Percentiles rank a stretch among this genome's conserved stretches.
phyloP scores from a whole-genome alignment of 2,113 vertebrate genomes.

The Myotis davidii region DNA sequence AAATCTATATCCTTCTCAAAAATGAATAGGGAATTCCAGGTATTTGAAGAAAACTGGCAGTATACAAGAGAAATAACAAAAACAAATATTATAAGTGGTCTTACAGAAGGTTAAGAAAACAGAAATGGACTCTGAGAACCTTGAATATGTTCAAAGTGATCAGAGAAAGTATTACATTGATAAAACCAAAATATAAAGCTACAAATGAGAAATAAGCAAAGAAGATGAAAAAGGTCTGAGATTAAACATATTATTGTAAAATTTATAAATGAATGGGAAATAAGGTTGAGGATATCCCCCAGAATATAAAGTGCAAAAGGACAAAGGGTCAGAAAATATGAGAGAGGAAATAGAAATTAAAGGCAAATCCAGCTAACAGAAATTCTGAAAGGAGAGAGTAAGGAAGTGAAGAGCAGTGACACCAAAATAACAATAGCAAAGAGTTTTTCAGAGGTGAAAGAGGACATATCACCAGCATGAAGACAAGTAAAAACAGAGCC shows the following conservation, averaged over 20 bases:
- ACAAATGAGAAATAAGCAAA: not conserved
- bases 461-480: not conserved
- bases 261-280: not conserved
- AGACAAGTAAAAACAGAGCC: not conserved
- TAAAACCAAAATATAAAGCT: not conserved
- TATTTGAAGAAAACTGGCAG: not conserved
- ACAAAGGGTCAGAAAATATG: not conserved
- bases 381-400: not conserved
- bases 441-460: not conserved
- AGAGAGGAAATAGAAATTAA: not conserved
- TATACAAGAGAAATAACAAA: not conserved
- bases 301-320: not conserved
- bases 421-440: not conserved
- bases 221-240: not conserved
- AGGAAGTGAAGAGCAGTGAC: not conserved
- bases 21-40: not conserved
- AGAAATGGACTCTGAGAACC: not conserved
- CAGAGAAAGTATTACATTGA: not conserved
- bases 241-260: not conserved
- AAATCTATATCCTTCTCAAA: not conserved
- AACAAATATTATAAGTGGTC: not conserved
- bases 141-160: not conserved
- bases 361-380: not conserved
- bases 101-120: not conserved
- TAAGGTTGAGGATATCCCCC: not conserved